Evolutionary conservation across 1,140 invertebrate genomes (phyloP).

Genomic region (Homalodisca vitripennis): DNA sequence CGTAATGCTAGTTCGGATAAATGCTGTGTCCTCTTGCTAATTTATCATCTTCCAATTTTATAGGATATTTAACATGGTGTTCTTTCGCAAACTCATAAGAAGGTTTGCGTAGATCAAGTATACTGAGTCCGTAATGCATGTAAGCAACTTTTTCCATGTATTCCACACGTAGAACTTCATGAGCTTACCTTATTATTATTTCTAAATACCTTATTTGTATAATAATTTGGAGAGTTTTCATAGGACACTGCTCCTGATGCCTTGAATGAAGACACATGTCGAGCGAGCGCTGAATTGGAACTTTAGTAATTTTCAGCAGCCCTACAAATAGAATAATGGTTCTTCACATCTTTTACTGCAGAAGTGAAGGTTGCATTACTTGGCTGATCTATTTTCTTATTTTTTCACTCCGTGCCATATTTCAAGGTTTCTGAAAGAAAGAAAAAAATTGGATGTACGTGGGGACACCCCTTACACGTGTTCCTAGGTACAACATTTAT

Average conservation of each 20-base stretch:
- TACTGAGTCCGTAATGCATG: conserved; percentile 16
- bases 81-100: background rate
- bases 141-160: conserved; percentile 15
- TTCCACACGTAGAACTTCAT: background rate
- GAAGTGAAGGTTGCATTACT: background rate
- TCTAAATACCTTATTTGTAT: background rate
- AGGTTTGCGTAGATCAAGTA: conserved; percentile 12
- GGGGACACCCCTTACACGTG: too few relatives aligned
- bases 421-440: background rate
- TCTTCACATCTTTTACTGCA: background rate
- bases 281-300: background rate
- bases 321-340: background rate
- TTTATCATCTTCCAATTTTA: background rate
- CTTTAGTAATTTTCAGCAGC: background rate
- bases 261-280: background rate
- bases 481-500: background rate
- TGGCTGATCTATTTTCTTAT: background rate
- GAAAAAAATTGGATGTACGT: background rate
- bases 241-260: background rate
- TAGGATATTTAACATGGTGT: background rate
- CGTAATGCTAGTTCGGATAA: conserved; percentile 11
- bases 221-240: background rate
- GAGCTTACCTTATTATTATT: too few relatives aligned
- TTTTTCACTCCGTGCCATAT: background rate
- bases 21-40: background rate